These are phyloP conservation scores for Sycophila sp. DNA, from an alignment of 1,140 invertebrate species.

Conservation along the genomic window DNA sequence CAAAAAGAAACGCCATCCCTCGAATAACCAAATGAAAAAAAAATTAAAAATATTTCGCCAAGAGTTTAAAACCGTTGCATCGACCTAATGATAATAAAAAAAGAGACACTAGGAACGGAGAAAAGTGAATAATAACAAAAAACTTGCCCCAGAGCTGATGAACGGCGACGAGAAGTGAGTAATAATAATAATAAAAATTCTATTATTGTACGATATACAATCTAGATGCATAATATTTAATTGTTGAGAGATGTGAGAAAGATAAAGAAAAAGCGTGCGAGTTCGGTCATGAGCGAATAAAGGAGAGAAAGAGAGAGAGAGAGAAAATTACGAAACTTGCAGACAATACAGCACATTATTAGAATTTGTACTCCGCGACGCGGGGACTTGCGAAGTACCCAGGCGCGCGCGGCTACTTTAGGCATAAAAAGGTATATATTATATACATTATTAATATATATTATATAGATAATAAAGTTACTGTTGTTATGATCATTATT, in stretches of 20 bases:
- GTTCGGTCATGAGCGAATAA: not conserved
- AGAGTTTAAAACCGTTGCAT: not conserved
- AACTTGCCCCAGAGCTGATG: not conserved
- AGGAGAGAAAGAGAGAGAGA: constrained; percentile 29
- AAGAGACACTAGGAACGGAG: no score
- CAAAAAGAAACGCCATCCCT: no score
- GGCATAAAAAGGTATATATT: constrained; percentile 25
- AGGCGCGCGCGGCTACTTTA: constrained; percentile 1
- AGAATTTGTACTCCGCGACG: constrained; percentile 47
- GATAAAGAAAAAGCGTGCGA: not conserved
- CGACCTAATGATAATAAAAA: not conserved
- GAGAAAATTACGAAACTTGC: constrained; percentile 48
- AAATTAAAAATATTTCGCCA: not conserved
- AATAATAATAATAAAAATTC: constrained; percentile 47
- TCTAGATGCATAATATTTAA: constrained; percentile 50
- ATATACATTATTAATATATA: constrained; percentile 40
- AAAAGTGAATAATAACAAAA: constrained; percentile 41
- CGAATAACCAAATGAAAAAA: no score
- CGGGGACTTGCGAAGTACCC: not conserved
- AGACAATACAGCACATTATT: constrained; percentile 55
- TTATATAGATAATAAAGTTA: constrained; percentile 54
- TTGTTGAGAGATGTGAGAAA: constrained; percentile 40
- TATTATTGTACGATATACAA: constrained; percentile 53
- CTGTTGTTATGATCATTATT: constrained; percentile 55
- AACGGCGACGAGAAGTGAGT: constrained; percentile 28